Evolutionary conservation across 2,113 vertebrate genomes (phyloP), one percentile per base, ranked within the genome.

Genomic region (Collichthys lucidus): DNA sequence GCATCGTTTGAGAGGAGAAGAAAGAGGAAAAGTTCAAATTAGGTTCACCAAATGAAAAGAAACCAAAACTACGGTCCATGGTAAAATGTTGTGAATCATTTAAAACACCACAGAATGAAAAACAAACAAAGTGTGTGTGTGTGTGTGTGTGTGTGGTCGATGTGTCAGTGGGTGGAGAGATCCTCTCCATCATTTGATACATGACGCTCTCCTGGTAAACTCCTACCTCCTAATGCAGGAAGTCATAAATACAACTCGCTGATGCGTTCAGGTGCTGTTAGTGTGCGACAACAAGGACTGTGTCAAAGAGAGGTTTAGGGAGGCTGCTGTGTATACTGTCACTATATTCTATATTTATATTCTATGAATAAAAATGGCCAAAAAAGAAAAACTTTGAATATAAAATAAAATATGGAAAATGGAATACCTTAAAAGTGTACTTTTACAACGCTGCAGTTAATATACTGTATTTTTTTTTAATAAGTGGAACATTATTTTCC

Each of bases 191-290:
- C 84, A 75, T 77, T 35, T 71, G 29, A 69, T 75, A 49, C 76
- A 66, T 84, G 49, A 67, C 9, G 47, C 29, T 67, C 67, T 82
- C 46, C 73, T 68, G 78, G 55, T 53, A 64, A 88, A 79, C 53
- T 83, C 64, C 42, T n/a, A 59, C 56, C 31, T 76, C 29, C 56
- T 79, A 47, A 76, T 80, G 86, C 86, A 89, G 83, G 87, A 89
- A 87, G 81, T 80, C 60, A 81, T 89, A 81, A 83, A 86, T 61
- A 77, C 47, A 70, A 68, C 63, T 75, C 69, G 47, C 7, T 63
- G 91, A 31, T 88, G 90, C 69, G 31, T 91, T 90, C 89, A 88
- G 0, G 67, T 61, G 49, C 70, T 20, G 22, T 46, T 7, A 6
- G 77, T 11, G 3, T 20, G 1, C 20, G 9, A 6, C 7, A 12